Percentiles rank a stretch among this genome's conserved stretches.
Conservation (phyloP, 1,140 invertebrate species). For the Drosophila triauraria region DNA sequence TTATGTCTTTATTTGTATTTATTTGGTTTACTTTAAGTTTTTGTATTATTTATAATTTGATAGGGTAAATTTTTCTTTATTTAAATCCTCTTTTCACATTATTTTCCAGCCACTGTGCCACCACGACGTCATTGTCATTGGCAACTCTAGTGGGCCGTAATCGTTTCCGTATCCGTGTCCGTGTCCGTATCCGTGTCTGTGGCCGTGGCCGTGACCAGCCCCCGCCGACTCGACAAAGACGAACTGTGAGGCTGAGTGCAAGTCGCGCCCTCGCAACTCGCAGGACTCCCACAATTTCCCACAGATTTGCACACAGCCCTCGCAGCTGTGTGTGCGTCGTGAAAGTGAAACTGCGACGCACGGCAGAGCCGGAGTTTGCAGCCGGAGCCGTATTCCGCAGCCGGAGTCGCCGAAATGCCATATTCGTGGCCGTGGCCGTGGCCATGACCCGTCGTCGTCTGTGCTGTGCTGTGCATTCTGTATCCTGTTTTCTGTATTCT, state of each 20-base stretch:
- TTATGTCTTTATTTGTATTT: too few species aligned
- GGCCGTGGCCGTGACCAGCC: slow-evolving; percentile 8
- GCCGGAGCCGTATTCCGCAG: slow-evolving; percentile 37
- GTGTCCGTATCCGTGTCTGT: neutral
- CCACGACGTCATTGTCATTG: slow-evolving; percentile 34
- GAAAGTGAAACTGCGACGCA: slow-evolving; percentile 75
- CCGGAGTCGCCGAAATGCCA: slow-evolving; percentile 66
- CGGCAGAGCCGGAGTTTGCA: slow-evolving; percentile 46
- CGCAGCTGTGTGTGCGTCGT: slow-evolving; percentile 40
- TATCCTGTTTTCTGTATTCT: slow-evolving; percentile 20
- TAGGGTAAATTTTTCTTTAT: too few species aligned
- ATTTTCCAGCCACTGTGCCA: slow-evolving; percentile 15
- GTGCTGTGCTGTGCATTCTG: slow-evolving; percentile 20
- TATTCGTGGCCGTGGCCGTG: slow-evolving; percentile 70
- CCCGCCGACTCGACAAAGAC: slow-evolving; percentile 51
- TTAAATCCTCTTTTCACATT: neutral
- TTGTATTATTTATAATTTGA: too few species aligned
- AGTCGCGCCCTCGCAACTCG: slow-evolving; percentile 53
- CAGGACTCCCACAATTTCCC: slow-evolving; percentile 23
- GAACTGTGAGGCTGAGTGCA: slow-evolving; percentile 72
- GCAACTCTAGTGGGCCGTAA: slow-evolving; percentile 25
- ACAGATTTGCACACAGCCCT: slow-evolving; percentile 26
- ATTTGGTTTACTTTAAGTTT: too few species aligned
- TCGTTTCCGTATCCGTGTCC: slow-evolving; percentile 3
- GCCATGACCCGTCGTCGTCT: slow-evolving; percentile 72